A percentile compares a stretch with the other conserved stretches of the same genome.
Conservation (phyloP, 2,797 vertebrate species). For the Lepus oiostolus region DNA sequence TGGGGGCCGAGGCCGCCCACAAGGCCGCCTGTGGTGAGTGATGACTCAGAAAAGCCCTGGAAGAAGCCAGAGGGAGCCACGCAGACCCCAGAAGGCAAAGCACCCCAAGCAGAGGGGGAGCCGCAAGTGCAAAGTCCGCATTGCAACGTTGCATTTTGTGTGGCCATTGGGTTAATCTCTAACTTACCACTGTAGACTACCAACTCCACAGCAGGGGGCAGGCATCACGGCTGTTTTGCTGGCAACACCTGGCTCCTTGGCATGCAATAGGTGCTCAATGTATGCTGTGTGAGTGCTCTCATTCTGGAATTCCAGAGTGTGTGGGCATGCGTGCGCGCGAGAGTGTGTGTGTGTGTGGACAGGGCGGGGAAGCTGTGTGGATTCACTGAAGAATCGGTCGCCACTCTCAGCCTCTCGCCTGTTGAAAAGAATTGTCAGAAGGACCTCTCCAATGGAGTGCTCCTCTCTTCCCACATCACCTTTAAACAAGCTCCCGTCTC, state of each 20-base stretch:
- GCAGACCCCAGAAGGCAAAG: background rate
- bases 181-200: too few relatives aligned
- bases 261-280: background rate
- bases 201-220: rapidly evolving
- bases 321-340: background rate
- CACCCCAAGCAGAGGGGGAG: background rate
- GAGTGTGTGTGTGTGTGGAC: background rate
- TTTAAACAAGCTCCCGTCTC: background rate
- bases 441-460: background rate
- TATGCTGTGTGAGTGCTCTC: background rate
- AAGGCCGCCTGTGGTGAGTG: background rate
- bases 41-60: background rate
- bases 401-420: background rate
- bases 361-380: background rate
- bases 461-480: background rate
- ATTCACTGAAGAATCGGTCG: background rate
- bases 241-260: background rate
- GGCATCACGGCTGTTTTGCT: background rate
- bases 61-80: background rate
- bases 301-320: background rate
- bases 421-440: background rate
- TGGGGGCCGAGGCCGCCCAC: too few relatives aligned
- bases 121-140: background rate
- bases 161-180: background rate
- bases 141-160: background rate